Conservation (phyloP, 2,888 invertebrate genomes). For the Pseudoips prasinana region DNA sequence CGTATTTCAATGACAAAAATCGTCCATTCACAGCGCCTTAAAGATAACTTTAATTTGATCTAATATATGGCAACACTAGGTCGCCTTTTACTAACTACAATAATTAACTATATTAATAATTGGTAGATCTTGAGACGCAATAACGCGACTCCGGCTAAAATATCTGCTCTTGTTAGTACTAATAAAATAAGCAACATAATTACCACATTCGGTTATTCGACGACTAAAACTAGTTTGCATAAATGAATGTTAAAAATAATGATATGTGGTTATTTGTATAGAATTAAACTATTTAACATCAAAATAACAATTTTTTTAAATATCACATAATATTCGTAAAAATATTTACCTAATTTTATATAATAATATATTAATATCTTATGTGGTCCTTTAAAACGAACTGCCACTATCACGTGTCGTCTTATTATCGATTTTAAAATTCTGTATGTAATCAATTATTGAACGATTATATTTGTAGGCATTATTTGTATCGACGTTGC, state of each 20-base stretch:
- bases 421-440: conserved; percentile 21
- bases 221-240: conserved; percentile 35
- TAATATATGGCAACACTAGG: conserved; percentile 13
- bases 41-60: conserved; percentile 8
- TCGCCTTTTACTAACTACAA: conserved; percentile 1
- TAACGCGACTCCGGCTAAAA: conserved; percentile 9
- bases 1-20: no score
- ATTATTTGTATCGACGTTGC: conserved; percentile 8
- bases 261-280: conserved; percentile 75
- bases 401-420: conserved; percentile 58
- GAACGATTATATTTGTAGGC: conserved; percentile 3
- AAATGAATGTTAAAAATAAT: conserved; percentile 67
- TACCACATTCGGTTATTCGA: conserved; percentile 20
- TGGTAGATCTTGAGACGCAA: conserved; percentile 12
- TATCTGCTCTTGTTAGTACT: conserved; percentile 24
- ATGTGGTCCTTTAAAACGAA: conserved; percentile 53
- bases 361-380: conserved; percentile 70
- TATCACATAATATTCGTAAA: conserved; percentile 79
- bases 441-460: no score
- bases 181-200: conserved; percentile 17
- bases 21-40: no score
- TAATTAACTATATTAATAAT: conserved; percentile 9
- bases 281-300: conserved; percentile 66
- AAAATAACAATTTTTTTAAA: conserved; percentile 72
- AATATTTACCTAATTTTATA: conserved; percentile 57